Percentiles rank a stretch among this genome's conserved stretches.
Evolutionary conservation across 2,888 invertebrate genomes (phyloP).

Genomic region (Dynastes maya): DNA sequence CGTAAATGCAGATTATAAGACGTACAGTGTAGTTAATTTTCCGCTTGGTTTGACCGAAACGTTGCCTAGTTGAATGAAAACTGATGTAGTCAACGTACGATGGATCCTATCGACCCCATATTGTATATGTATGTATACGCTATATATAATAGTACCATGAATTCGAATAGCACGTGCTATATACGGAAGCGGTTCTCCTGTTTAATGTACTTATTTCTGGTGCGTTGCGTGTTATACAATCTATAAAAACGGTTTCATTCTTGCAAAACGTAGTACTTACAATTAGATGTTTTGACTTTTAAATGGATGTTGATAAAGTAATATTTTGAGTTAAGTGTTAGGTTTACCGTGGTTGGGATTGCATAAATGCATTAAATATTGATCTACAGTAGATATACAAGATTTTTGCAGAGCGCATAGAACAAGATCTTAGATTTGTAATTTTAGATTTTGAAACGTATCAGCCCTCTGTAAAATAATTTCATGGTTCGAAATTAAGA

Average conservation of each 20-base stretch:
- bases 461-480: too few species aligned
- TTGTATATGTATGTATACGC: conserved; percentile 21
- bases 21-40: conserved; percentile 48
- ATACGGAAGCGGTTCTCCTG: conserved; percentile 22
- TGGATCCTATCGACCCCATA: conserved; percentile 49
- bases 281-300: conserved; percentile 13
- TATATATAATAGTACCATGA: conserved; percentile 44
- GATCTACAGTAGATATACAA: not conserved
- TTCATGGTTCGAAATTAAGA: too few species aligned
- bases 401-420: not conserved
- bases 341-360: not conserved
- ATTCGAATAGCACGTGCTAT: conserved; percentile 39
- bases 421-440: too few species aligned
- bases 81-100: conserved; percentile 53
- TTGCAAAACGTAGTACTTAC: conserved; percentile 13
- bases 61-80: conserved; percentile 53
- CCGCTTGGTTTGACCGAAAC: conserved; percentile 52
- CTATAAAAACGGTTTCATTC: conserved; percentile 30
- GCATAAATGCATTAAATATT: not conserved
- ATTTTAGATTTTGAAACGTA: too few species aligned
- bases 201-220: conserved; percentile 31
- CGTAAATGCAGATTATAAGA: conserved; percentile 42
- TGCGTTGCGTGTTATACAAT: conserved; percentile 34
- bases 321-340: conserved; percentile 18
- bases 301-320: conserved; percentile 23